Conservation (phyloP, 2,797 vertebrate species). For the Sebastes trivittatus region DNA sequence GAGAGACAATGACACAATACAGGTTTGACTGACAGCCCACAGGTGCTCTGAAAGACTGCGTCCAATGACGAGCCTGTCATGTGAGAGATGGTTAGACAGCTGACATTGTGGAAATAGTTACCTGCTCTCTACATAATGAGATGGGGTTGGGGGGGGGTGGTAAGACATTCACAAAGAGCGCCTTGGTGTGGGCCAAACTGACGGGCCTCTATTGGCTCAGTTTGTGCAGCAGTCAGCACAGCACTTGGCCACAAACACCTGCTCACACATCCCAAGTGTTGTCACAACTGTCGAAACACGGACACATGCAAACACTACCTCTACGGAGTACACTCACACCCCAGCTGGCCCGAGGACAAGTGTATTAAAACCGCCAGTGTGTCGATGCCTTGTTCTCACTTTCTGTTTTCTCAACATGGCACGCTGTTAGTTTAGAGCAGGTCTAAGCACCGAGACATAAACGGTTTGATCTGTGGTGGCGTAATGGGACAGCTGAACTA, state of each 20-base stretch:
- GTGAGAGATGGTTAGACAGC: constrained; percentile 60
- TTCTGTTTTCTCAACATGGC: not conserved
- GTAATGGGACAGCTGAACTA: not conserved
- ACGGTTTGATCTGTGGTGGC: not conserved
- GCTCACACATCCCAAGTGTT: constrained; percentile 58
- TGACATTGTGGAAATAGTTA: constrained; percentile 60
- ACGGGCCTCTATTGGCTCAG: constrained; percentile 15
- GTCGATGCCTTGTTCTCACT: constrained; percentile 35
- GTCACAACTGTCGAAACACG: constrained; percentile 60
- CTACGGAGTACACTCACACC: not conserved
- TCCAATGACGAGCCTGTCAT: constrained; percentile 32
- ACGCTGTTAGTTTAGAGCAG: not conserved
- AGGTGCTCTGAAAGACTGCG: constrained; percentile 53
- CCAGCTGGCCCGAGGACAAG: constrained; percentile 29
- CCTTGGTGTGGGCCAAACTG: constrained; percentile 22
- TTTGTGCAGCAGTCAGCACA: constrained; percentile 27
- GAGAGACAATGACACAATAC: constrained; percentile 29
- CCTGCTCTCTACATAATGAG: constrained; percentile 36
- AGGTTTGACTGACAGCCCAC: constrained; percentile 65
- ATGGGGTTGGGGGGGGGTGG: not conserved
- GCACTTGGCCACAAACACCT: constrained; percentile 66
- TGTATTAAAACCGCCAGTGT: constrained; percentile 15
- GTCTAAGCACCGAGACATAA: not conserved
- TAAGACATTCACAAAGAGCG: constrained; percentile 49
- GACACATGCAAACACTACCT: not conserved